Percentiles rank a stretch among this genome's conserved stretches.
phyloP scores from a whole-genome alignment of 2,888 invertebrate genomes.

The Thyatira batis region DNA sequence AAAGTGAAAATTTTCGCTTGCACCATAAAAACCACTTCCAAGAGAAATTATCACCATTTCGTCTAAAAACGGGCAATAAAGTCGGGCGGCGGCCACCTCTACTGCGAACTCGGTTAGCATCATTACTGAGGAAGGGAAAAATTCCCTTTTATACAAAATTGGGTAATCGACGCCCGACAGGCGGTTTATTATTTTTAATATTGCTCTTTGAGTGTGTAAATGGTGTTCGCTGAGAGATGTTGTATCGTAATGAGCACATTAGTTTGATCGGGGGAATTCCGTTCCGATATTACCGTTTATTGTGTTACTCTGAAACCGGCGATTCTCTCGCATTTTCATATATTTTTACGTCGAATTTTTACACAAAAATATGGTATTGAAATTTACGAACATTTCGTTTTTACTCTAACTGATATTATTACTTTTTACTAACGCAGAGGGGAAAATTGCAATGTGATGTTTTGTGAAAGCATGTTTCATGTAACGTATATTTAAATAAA shows the following conservation, averaged over 20 bases:
- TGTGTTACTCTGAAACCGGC: constrained; percentile 25
- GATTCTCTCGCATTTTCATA: constrained; percentile 24
- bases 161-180: constrained; percentile 63
- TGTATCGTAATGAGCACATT: constrained; percentile 33
- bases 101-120: constrained; percentile 32
- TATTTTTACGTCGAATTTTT: constrained; percentile 21
- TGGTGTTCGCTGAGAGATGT: constrained; percentile 24
- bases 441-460: background rate
- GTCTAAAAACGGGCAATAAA: constrained; percentile 53
- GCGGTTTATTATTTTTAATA: constrained; percentile 61
- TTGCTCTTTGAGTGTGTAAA: constrained; percentile 41
- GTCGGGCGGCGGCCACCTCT: constrained; percentile 28
- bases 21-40: constrained; percentile 43
- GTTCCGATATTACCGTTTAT: constrained; percentile 23
- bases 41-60: constrained; percentile 55
- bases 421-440: background rate
- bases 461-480: too few relatives aligned
- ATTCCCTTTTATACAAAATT: constrained; percentile 62
- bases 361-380: too few relatives aligned
- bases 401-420: background rate
- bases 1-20: constrained; percentile 12
- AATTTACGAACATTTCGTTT: background rate
- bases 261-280: constrained; percentile 40
- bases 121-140: constrained; percentile 39
- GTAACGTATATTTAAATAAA: too few relatives aligned